Conservation (phyloP, 1,140 invertebrate species). For the Ruditapes philippinarum region DNA sequence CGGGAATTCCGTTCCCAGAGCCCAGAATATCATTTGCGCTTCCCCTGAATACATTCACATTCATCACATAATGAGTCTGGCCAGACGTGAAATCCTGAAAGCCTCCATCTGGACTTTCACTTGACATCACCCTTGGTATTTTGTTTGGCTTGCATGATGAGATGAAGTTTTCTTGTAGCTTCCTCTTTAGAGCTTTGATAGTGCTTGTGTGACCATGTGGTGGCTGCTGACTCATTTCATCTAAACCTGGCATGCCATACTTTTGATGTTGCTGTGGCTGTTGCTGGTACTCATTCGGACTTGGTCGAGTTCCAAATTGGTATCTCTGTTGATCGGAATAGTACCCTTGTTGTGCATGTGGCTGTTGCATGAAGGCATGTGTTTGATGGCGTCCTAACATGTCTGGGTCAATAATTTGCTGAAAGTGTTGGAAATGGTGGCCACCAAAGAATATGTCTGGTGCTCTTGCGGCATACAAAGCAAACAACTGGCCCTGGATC, state of each 20-base stretch:
- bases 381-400: conserved; percentile 57
- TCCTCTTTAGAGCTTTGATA: conserved; percentile 81
- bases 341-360: conserved; percentile 61
- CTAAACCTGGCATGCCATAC: conserved; percentile 46
- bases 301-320: neutral
- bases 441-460: conserved; percentile 78
- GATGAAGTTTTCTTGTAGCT: conserved; percentile 80
- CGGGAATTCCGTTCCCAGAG: conserved; percentile 14
- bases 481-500: conserved; percentile 81
- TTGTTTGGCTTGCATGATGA: conserved; percentile 80
- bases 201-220: conserved; percentile 76
- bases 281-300: conserved; percentile 45
- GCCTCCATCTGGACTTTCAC: conserved; percentile 28
- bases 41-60: conserved; percentile 53
- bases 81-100: conserved; percentile 35
- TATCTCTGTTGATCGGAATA: conserved; percentile 66
- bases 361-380: conserved; percentile 36
- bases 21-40: conserved; percentile 9
- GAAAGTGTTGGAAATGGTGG: conserved; percentile 67
- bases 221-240: conserved; percentile 57
- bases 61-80: conserved; percentile 55
- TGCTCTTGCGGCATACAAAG: conserved; percentile 78
- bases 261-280: conserved; percentile 23
- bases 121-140: conserved; percentile 69
- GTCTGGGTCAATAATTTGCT: conserved; percentile 62